Base-by-base conservation (phyloP, 1,140 invertebrate genomes). In the Calosoma granatense region DNA sequence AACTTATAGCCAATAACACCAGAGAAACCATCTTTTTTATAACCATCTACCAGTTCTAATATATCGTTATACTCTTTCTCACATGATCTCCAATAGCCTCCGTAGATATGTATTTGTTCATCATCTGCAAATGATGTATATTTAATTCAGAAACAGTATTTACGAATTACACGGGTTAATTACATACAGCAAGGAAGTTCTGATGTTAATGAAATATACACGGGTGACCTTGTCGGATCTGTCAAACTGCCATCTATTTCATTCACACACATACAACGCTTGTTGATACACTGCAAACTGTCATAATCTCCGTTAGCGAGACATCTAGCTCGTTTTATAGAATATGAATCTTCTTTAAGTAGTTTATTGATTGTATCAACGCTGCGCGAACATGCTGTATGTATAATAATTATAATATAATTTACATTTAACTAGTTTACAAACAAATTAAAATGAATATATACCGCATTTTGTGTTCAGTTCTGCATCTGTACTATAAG, bases 381-480 rank as follows among this genome's bases (percentile, higher is more conserved):
- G 36, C 72, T 66, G 20, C 74, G 67, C 2, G 78, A 78, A 65
- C 78, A 80, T 11, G 62, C 77, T 79, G 59, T 12, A 67, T 68
- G 58, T 20, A 58, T 51, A 56, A 51, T 12, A 55, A 55, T 20
- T 36, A n/a, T 36, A n/a, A n/a, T n/a, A n/a, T 55, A 17, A 30
- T 41, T 41, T 47, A 53, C 12, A 14, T 14, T 14, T 51, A 21
- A 14, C 43, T 26, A 17, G 12, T 36, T 57, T 30, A 51, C 4
- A 36, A 57, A 17, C 9, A 47, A 56, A 60, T 54, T 21, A 47
- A 60, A 47, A 26, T 30, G 59, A 19, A 53, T 20, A 64, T 69
- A 70, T 74, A 81, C 80, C 71, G 66, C 81, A 83, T 19, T 74
- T 72, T 75, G 82, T 78, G 53, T 71, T 67, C 21, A 68, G 59